Evolutionary conservation across 1,140 invertebrate species (phyloP).

Genomic region (Calephelis virginiensis): DNA sequence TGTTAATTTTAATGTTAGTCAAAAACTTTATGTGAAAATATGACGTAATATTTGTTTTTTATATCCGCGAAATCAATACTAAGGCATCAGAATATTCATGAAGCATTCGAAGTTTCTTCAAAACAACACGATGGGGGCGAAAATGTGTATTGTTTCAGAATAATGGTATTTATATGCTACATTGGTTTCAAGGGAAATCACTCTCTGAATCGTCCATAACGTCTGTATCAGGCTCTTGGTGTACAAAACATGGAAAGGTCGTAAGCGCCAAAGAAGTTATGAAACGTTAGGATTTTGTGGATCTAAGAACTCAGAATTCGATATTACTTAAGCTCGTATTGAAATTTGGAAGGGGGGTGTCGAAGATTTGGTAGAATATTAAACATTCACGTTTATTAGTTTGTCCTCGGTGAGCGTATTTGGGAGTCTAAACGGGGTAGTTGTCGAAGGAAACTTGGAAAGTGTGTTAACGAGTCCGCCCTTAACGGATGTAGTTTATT

Average conservation of each 20-base stretch:
- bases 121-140: slow-evolving; percentile 57
- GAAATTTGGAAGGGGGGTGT: slow-evolving; percentile 58
- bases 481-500: slow-evolving; percentile 59
- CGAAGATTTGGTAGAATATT: slow-evolving; percentile 74
- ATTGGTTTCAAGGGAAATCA: slow-evolving; percentile 78
- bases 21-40: slow-evolving; percentile 4
- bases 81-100: slow-evolving; percentile 49
- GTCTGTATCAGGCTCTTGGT: slow-evolving; percentile 49
- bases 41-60: slow-evolving; percentile 21
- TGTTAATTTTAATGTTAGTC: background rate
- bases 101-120: slow-evolving; percentile 51
- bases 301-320: slow-evolving; percentile 48
- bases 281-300: slow-evolving; percentile 41
- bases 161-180: slow-evolving; percentile 77
- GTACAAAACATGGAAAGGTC: slow-evolving; percentile 31
- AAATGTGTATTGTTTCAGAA: slow-evolving; percentile 73
- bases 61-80: slow-evolving; percentile 30
- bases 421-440: slow-evolving; percentile 70
- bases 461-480: slow-evolving; percentile 73
- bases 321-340: slow-evolving; percentile 73
- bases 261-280: slow-evolving; percentile 31
- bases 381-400: slow-evolving; percentile 78
- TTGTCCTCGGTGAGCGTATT: slow-evolving; percentile 69
- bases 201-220: slow-evolving; percentile 70
- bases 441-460: slow-evolving; percentile 69